These are phyloP conservation scores for Chascanopsetta lugubris DNA, from an alignment of 2,113 vertebrate species.

Conservation along the genomic window DNA sequence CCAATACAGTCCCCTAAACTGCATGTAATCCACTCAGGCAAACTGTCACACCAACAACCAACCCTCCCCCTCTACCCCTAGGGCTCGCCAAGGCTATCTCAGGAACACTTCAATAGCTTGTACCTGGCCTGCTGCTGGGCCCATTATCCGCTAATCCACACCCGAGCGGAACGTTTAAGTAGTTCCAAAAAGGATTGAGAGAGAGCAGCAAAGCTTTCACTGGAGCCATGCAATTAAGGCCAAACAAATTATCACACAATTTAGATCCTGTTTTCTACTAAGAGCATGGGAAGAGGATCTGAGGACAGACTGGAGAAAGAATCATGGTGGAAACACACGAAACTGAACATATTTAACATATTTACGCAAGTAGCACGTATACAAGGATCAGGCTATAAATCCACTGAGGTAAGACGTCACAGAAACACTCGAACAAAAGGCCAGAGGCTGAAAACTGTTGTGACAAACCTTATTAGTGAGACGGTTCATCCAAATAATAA, in stretches of 20 bases:
- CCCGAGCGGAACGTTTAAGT: conserved; percentile 70
- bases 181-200: conserved; percentile 71
- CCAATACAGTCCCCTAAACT: conserved; percentile 79
- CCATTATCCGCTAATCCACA: conserved; percentile 80
- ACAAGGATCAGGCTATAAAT: conserved; percentile 9
- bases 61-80: conserved; percentile 53
- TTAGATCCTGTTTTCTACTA: conserved; percentile 59
- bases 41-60: conserved; percentile 78
- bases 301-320: conserved; percentile 27
- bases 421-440: conserved; percentile 7
- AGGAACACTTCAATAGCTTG: conserved; percentile 75
- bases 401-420: conserved; percentile 20
- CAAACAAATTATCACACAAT: conserved; percentile 64
- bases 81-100: conserved; percentile 65
- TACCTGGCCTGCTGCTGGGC: conserved; percentile 73
- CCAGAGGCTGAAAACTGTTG: conserved; percentile 31
- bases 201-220: conserved; percentile 63
- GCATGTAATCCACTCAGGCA: conserved; percentile 83
- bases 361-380: conserved; percentile 10
- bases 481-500: conserved; percentile 44
- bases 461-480: conserved; percentile 46
- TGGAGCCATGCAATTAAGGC: conserved; percentile 68
- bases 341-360: conserved; percentile 29
- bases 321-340: conserved; percentile 13
- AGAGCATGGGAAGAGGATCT: conserved; percentile 22